These are phyloP conservation scores for Scophthalmus maximus DNA, from an alignment of 2,113 vertebrate genomes.

Conservation along the genomic window DNA sequence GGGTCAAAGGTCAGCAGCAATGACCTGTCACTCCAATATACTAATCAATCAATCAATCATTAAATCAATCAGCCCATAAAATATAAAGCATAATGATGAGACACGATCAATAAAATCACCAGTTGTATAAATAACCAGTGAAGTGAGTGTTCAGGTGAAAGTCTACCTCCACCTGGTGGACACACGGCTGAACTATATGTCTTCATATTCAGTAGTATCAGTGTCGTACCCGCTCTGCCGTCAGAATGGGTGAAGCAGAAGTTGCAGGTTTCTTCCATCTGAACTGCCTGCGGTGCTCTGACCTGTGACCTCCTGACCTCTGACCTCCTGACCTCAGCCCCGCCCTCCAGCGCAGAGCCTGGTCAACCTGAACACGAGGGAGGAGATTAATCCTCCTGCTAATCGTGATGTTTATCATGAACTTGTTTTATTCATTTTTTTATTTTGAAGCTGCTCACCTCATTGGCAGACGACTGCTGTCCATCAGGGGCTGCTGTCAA, in stretches of 20 bases:
- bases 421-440: no score
- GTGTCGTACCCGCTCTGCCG: constrained; percentile 58
- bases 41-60: neutral
- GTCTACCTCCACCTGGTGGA: constrained; percentile 40
- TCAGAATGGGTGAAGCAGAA: constrained; percentile 60
- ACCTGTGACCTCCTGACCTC: constrained; percentile 33
- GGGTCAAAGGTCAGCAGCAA: no score
- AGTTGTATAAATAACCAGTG: neutral
- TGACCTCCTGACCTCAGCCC: constrained; percentile 36
- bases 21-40: neutral
- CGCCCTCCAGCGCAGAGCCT: constrained; percentile 26
- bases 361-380: constrained; percentile 16
- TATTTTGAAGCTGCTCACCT: constrained; percentile 30
- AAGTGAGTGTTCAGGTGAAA: neutral
- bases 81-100: no score
- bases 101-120: neutral
- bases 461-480: constrained; percentile 8
- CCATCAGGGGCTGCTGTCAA: neutral
- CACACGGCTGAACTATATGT: neutral
- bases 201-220: neutral
- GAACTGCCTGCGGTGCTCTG: constrained; percentile 67
- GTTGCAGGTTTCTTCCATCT: constrained; percentile 35
- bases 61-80: neutral
- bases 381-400: no score
- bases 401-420: no score